Evolutionary conservation across 2,797 vertebrate species (phyloP), one percentile per base, ranked within the genome.

Genomic region (Tolypeutes matacus): DNA sequence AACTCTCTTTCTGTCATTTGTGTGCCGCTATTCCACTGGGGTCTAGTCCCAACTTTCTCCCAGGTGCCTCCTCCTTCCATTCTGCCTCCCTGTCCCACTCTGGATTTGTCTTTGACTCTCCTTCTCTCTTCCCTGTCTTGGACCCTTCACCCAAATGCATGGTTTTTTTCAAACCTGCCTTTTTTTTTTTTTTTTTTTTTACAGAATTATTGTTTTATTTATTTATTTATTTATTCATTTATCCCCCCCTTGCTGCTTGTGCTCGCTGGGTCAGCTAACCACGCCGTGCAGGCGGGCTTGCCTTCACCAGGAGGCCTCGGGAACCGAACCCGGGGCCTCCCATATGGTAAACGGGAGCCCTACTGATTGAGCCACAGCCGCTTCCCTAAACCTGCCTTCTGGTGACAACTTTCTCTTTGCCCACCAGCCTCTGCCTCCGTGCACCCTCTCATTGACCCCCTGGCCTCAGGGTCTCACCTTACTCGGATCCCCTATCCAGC

Each of bases 381-480:
- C n/a, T n/a, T n/a, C n/a, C n/a, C n/a, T n/a, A 4, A 53, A 39
- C 81, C 60, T 87, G 56, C 92, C 73, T 2, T 0, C 64, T 75
- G 13, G 27, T 92, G 92, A 97, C 82, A 90, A 80, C 29, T 27
- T 62, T 83, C 76, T 82, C 36, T 96, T 62, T 97, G 80, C 94
- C 98, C 98, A 97, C 97, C 97, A 99, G 99, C 99, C 97, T 99
- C 99, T 96, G 99, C 99, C 97, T 99, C 99, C 20, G 99, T 99
- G 98, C 99, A 99, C 98, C 99, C 99, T 98, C 99, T 99, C 98
- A 99, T 99, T 42, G 99, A 99, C 98, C 99, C 99, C 73, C 98
- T 99, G 73, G 99, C 99, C 85, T 99, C 99, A 97, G 99, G 99
- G 97, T 99, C 99, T 95, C 99, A 99, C 97, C 99, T 99, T 97